Percentiles rank a stretch among this genome's conserved stretches.
phyloP scores from a whole-genome alignment of 2,888 invertebrate species.

The Lamproptera curius region DNA sequence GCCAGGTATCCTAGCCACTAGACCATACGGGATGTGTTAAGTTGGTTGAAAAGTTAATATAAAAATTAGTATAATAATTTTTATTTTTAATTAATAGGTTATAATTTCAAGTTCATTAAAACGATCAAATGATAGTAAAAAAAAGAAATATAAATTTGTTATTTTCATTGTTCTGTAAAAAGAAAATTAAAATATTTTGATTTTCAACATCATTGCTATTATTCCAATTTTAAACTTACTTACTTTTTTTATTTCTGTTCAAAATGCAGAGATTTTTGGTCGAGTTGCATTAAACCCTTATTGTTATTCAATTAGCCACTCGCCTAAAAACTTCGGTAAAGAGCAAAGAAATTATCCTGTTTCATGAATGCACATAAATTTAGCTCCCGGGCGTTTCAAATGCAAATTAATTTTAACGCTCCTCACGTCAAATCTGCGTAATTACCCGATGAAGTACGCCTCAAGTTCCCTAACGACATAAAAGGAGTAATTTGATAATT shows the following conservation, averaged over 20 bases:
- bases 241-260: no score
- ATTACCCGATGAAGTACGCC: constrained; percentile 42
- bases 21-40: constrained; percentile 75
- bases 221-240: no score
- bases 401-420: constrained; percentile 43
- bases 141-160: no score
- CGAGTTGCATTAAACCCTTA: not conserved
- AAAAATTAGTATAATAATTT: no score
- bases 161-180: no score
- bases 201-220: no score
- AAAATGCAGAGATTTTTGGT: not conserved
- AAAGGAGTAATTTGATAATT: constrained; percentile 34
- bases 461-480: constrained; percentile 33
- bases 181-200: no score
- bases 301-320: constrained; percentile 20
- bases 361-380: constrained; percentile 37
- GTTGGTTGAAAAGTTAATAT: not conserved
- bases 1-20: constrained; percentile 86
- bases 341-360: constrained; percentile 27
- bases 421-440: constrained; percentile 38
- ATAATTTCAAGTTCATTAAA: no score
- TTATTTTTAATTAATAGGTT: no score
- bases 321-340: constrained; percentile 17
- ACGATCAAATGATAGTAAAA: no score
- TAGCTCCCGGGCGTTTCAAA: constrained; percentile 30